Evolutionary conservation across 2,113 vertebrate genomes (phyloP).

Genomic region (Cyanoderma ruficeps): DNA sequence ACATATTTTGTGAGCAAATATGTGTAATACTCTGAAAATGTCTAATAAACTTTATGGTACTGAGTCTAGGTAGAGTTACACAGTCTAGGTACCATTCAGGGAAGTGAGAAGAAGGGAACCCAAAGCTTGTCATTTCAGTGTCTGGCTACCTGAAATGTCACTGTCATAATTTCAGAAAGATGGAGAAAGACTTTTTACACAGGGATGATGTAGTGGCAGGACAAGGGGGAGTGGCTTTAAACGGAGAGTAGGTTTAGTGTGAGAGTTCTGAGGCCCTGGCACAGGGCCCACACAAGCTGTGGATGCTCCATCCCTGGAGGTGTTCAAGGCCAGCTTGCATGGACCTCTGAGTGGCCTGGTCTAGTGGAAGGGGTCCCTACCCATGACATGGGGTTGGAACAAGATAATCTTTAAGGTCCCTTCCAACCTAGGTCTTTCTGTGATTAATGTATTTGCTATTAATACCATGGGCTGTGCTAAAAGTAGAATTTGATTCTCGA

Average conservation of each 20-base stretch:
- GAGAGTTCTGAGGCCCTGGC: not conserved
- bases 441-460: not conserved
- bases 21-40: not conserved
- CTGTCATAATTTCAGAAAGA: not conserved
- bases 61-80: not conserved
- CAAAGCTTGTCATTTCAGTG: not conserved
- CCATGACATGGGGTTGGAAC: not conserved
- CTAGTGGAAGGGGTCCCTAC: not conserved
- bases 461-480: rapidly evolving
- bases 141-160: not conserved
- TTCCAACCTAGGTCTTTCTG: not conserved
- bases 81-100: not conserved
- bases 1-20: not conserved
- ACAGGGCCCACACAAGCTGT: not conserved
- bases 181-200: not conserved
- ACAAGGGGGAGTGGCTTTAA: not conserved
- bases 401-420: not conserved
- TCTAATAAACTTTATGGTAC: not conserved
- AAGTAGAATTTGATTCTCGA: not conserved
- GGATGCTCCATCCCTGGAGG: not conserved
- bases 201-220: not conserved
- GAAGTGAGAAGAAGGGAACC: not conserved
- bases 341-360: not conserved
- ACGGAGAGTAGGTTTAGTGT: not conserved
- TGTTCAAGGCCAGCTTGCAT: not conserved